phyloP scores from a whole-genome alignment of 2,888 invertebrate species.

The Metellina segmentata region DNA sequence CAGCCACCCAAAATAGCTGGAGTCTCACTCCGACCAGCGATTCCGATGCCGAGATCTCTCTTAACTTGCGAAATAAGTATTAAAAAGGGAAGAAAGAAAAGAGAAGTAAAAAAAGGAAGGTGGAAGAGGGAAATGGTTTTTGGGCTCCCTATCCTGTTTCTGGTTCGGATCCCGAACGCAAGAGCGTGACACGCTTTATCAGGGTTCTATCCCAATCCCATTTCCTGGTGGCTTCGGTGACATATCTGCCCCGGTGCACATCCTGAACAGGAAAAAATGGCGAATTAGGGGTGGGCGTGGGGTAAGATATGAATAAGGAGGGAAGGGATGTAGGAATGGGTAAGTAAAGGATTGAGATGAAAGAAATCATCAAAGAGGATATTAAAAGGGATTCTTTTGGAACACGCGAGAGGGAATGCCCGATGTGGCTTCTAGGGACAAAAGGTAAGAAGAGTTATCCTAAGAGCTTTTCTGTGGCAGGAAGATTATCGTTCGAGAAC shows the following conservation, averaged over 20 bases:
- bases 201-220: conserved; percentile 62
- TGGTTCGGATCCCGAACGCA: conserved; percentile 15
- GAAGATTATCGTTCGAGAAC: no score
- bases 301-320: conserved; percentile 46
- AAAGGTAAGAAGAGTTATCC: no score
- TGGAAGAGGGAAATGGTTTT: conserved; percentile 47
- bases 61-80: conserved; percentile 23
- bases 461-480: no score
- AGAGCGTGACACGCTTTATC: conserved; percentile 65
- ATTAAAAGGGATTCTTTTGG: conserved; percentile 34
- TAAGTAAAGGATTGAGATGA: conserved; percentile 62
- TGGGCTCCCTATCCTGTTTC: conserved; percentile 32
- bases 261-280: conserved; percentile 58
- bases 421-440: no score
- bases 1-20: conserved; percentile 44
- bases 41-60: conserved; percentile 3
- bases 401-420: conserved; percentile 40
- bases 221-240: conserved; percentile 69
- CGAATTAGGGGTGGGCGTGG: conserved; percentile 55
- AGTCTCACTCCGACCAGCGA: conserved; percentile 25
- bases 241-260: conserved; percentile 62
- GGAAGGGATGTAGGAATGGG: conserved; percentile 21
- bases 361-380: conserved; percentile 49
- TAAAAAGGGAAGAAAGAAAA: conserved; percentile 9
- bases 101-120: background rate